phyloP scores from a whole-genome alignment of 2,888 invertebrate genomes.

The Lasiommata megera region DNA sequence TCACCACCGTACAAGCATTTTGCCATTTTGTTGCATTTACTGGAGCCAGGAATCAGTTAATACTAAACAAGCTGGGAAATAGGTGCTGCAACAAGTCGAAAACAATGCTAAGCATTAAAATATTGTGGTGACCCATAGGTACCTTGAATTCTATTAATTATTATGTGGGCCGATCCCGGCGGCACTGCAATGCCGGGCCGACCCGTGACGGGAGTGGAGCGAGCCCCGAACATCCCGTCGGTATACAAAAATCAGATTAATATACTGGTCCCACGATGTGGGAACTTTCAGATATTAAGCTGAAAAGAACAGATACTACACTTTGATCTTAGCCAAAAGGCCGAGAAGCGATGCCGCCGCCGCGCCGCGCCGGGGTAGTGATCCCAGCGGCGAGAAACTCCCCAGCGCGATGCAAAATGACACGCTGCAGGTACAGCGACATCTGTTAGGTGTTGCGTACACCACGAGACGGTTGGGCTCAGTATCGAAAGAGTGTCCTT shows the following conservation, averaged over 20 bases:
- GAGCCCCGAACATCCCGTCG: neutral
- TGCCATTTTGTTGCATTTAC: no score
- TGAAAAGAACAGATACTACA: slow-evolving; percentile 34
- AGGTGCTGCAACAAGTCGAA: no score
- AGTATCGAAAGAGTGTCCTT: no score
- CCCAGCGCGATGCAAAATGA: slow-evolving; percentile 17
- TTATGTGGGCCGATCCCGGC: neutral
- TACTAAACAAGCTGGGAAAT: no score
- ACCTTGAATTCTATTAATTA: no score
- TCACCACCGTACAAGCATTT: no score
- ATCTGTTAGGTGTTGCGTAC: neutral
- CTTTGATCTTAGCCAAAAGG: slow-evolving; percentile 36
- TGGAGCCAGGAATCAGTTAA: no score
- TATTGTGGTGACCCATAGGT: no score
- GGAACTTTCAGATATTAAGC: slow-evolving; percentile 32
- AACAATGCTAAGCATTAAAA: no score
- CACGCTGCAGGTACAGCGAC: neutral
- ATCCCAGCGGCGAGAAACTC: slow-evolving; percentile 2
- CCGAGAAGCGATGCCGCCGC: slow-evolving; percentile 29
- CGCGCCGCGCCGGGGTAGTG: neutral
- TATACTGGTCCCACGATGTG: neutral
- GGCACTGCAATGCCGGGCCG: neutral
- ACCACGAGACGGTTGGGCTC: neutral
- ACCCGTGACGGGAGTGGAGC: neutral
- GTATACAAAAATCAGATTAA: neutral